Evolutionary conservation across 2,888 invertebrate species (phyloP), one percentile per base, ranked within the genome.

Genomic region (Temnothorax unifasciatus): DNA sequence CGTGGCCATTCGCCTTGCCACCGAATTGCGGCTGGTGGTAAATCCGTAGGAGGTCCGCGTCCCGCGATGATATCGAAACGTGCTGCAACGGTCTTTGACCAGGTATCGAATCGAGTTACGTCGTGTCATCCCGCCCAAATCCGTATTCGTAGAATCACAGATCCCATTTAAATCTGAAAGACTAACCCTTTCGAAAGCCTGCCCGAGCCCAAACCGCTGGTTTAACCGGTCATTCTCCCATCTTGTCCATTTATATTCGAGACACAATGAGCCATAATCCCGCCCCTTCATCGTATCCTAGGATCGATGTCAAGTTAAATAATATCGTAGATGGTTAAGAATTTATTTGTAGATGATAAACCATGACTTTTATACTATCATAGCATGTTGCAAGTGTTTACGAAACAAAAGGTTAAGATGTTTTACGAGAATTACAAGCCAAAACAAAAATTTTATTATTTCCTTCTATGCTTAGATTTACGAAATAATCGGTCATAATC

Each of bases 371-470:
- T 54, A 68, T 54, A 15, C 25, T 2, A 8, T 41, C 38, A 54
- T 41, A 41, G 25, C 6, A 29, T 18, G 18, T 44, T 5, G 8
- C 15, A 18, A 41, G 18, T 25, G 8, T 41, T 13, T 66, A 25
- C 13, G 38, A 76, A 18, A 41, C 4, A 38, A 76, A 38, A 21
- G 1, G 15, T 15, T 34, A 13, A 21, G 13, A 38, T 8, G 13
- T 21, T 21, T 41, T 41, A 25, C 11, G 61, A 66, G 4, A 73
- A 15, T 59, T 18, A 34, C 21, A 29, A 59, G 50, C 4, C 18
- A 75, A 38, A 50, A 66, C 76, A 47, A 82, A 81, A 85, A 63
- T 73, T 83, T 88, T 84, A 83, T 64, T 2, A 88, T 89, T 86
- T 84, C 76, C 81, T 76, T 38, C 82, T 41, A 69, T 68, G n/a